Base-by-base conservation (phyloP, 2,888 invertebrate species). In the Drosophila borealis region DNA sequence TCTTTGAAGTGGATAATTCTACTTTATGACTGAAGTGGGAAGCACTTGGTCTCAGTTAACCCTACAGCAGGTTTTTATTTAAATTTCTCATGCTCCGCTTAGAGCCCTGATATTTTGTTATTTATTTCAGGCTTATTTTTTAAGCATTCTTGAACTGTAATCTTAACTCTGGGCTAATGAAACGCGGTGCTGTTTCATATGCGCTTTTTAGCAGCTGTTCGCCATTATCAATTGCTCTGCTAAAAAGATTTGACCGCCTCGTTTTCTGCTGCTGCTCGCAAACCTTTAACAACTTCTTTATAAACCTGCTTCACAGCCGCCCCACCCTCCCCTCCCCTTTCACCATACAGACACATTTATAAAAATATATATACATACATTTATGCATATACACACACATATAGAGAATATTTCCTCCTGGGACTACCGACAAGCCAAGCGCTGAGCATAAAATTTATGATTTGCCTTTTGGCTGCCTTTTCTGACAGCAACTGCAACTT, bases 361-460 rank as follows among this genome's bases (percentile, higher is more conserved):
- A 39, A 11, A 46, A 33, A 41, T 50, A 25, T 50, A 36, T 11
- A 50, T 63, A 21, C 44, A 48, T 8, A 2, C 29, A 29, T 29
- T 29, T 29, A 29, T 29, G 29, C 29, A 29, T 29, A 29, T 29
- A 29, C 8, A 25, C 25, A 25, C 8, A 29, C 29, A 8, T 29
- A 29, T 42, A 46, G 29, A 46, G 46, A 36, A 45, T 42, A 65
- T 55, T 61, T 57, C 36, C 72, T 56, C 48, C 53, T 51, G 74
- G 57, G 75, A 56, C 36, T 49, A 49, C 17, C 59, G 19, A 8
- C 61, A 33, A 48, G 70, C 75, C 75, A 67, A 56, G 63, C 60
- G 44, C 68, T 67, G 78, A 81, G 85, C 82, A 85, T 75, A 89
- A 70, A 83, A 83, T 83, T 83, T 83, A 83, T 83, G 83, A 89